Evolutionary conservation across 1,140 invertebrate genomes (phyloP).

Genomic region (Asbolus verrucosus): DNA sequence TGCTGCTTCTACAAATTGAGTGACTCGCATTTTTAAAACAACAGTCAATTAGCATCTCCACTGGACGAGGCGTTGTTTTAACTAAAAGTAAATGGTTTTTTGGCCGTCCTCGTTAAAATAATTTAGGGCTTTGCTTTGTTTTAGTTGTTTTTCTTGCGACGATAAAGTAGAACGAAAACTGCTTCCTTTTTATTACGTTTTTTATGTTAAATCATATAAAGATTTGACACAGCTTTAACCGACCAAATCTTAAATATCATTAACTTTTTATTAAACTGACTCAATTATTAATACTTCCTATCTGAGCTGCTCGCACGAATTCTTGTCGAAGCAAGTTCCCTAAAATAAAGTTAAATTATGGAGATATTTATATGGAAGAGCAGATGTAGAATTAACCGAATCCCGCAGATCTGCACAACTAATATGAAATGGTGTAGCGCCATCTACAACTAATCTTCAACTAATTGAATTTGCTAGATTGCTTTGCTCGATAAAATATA

Average conservation of each 20-base stretch:
- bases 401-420: conserved; percentile 55
- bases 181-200: too few relatives aligned
- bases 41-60: conserved; percentile 59
- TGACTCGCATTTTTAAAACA: conserved; percentile 58
- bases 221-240: too few relatives aligned
- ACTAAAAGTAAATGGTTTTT: conserved; percentile 56
- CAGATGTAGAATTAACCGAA: conserved; percentile 57
- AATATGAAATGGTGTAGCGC: conserved; percentile 60
- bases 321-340: conserved; percentile 5
- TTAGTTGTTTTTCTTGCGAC: conserved; percentile 25
- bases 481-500: conserved; percentile 65
- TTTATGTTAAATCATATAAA: too few relatives aligned
- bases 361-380: conserved; percentile 50
- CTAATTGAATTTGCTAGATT: conserved; percentile 66
- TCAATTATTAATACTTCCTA: too few relatives aligned
- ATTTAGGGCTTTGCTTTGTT: conserved; percentile 45
- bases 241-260: too few relatives aligned
- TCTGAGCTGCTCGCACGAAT: neutral
- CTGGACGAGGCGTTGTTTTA: conserved; percentile 55
- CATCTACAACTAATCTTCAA: conserved; percentile 64
- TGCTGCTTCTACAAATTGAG: conserved; percentile 53
- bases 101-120: conserved; percentile 51
- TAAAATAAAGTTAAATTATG: conserved; percentile 42
- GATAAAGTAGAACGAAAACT: conserved; percentile 14
- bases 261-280: too few relatives aligned